phyloP scores from a whole-genome alignment of 2,888 invertebrate genomes.

The Unio pictorum region DNA sequence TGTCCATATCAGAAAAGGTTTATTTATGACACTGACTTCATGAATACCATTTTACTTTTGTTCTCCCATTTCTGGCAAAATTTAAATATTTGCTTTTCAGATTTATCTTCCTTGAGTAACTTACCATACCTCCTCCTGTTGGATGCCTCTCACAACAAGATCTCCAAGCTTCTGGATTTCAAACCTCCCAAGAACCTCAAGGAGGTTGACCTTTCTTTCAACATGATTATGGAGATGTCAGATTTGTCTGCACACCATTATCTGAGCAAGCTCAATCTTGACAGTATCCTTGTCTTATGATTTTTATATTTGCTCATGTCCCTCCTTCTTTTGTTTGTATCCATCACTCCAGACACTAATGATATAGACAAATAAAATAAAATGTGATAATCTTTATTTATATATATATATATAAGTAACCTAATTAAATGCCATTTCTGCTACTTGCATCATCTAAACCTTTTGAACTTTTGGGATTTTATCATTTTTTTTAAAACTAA shows the following conservation, averaged over 20 bases:
- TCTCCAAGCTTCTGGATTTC: conserved; percentile 65
- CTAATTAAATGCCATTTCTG: too few species aligned
- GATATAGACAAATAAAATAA: too few species aligned
- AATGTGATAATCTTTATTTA: too few species aligned
- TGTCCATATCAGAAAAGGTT: too few species aligned
- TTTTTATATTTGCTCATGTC: conserved; percentile 11
- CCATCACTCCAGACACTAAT: neutral
- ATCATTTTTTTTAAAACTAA: too few species aligned
- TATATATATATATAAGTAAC: too few species aligned
- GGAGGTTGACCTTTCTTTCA: conserved; percentile 67
- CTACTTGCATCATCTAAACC: too few species aligned
- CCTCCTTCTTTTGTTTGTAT: neutral
- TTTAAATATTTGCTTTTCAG: conserved; percentile 33
- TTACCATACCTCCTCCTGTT: conserved; percentile 64
- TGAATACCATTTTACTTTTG: too few species aligned
- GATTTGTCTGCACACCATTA: conserved; percentile 66
- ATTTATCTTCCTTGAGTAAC: conserved; percentile 63
- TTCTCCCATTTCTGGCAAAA: too few species aligned
- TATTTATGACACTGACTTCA: too few species aligned
- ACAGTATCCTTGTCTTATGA: conserved; percentile 64
- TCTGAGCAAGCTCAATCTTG: conserved; percentile 61
- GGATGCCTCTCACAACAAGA: conserved; percentile 69
- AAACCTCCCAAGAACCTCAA: conserved; percentile 65
- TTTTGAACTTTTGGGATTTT: too few species aligned
- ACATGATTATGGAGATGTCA: conserved; percentile 62